Conservation (phyloP, 2,113 vertebrate species). For the Mola mola region DNA sequence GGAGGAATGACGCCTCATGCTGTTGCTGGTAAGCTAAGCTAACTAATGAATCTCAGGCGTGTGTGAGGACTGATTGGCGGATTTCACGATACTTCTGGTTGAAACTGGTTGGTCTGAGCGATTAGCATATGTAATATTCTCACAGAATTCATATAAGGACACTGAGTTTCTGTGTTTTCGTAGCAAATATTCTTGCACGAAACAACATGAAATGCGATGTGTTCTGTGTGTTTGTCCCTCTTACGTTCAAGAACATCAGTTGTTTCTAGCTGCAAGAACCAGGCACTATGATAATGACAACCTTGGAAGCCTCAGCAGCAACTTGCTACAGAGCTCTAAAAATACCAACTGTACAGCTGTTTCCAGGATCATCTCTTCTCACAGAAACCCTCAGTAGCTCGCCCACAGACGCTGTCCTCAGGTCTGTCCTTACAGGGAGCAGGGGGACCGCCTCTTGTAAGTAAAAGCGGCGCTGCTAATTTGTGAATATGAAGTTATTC, state of each 20-base stretch:
- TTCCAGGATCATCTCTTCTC: slow-evolving; percentile 61
- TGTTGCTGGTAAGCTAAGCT: no score
- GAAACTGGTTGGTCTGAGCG: no score
- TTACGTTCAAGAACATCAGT: slow-evolving; percentile 7
- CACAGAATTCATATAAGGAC: no score
- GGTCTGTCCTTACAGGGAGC: slow-evolving; percentile 37
- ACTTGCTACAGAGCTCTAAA: slow-evolving; percentile 55
- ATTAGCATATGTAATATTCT: no score
- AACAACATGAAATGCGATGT: no score
- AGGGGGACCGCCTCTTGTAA: not conserved
- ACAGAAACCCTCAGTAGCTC: slow-evolving; percentile 40
- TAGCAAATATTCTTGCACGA: no score
- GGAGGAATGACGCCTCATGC: no score
- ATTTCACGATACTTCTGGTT: no score
- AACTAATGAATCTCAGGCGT: no score
- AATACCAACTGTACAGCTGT: slow-evolving; percentile 60
- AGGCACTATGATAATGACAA: slow-evolving; percentile 71
- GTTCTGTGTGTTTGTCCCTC: slow-evolving; percentile 9
- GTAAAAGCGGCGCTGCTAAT: slow-evolving; percentile 50
- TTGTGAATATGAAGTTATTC: slow-evolving; percentile 65
- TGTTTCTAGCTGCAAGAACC: slow-evolving; percentile 38
- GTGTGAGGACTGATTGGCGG: no score
- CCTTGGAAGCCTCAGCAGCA: slow-evolving; percentile 38
- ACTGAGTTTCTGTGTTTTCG: no score
- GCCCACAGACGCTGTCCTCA: slow-evolving; percentile 44